phyloP scores from a whole-genome alignment of 2,113 vertebrate genomes.

The Pontoporia blainvillei region DNA sequence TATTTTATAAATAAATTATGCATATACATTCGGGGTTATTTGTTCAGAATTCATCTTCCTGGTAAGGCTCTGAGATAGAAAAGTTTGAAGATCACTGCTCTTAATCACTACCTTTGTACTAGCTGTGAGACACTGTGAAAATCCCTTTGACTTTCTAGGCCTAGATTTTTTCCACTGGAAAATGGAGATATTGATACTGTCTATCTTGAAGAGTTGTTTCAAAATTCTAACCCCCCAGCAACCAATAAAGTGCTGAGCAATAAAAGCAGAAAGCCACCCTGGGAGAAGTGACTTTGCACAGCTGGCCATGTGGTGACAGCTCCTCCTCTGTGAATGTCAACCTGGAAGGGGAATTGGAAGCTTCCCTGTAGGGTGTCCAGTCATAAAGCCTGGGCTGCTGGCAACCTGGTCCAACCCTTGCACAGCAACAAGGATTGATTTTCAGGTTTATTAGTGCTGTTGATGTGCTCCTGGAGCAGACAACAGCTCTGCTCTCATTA shows the following conservation, averaged over 20 bases:
- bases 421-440: not conserved
- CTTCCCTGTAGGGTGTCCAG: not conserved
- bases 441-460: constrained; percentile 3
- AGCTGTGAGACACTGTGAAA: not conserved
- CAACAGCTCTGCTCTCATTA: not conserved
- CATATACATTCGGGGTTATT: not conserved
- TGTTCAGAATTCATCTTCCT: not conserved
- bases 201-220: not conserved
- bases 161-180: not conserved
- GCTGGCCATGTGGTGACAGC: not conserved
- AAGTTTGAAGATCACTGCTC: not conserved
- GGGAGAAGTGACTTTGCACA: not conserved
- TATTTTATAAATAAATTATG: not conserved
- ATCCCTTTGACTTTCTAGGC: not conserved
- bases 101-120: not conserved
- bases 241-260: not conserved
- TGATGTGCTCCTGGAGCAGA: not conserved
- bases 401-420: not conserved
- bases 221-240: not conserved
- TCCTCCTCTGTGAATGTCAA: not conserved
- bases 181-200: not conserved
- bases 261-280: not conserved
- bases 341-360: not conserved
- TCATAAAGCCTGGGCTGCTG: not conserved
- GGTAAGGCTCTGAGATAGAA: not conserved